These are phyloP conservation scores for Drosophila repletoides DNA, from an alignment of 1,140 invertebrate species.

Conservation along the genomic window DNA sequence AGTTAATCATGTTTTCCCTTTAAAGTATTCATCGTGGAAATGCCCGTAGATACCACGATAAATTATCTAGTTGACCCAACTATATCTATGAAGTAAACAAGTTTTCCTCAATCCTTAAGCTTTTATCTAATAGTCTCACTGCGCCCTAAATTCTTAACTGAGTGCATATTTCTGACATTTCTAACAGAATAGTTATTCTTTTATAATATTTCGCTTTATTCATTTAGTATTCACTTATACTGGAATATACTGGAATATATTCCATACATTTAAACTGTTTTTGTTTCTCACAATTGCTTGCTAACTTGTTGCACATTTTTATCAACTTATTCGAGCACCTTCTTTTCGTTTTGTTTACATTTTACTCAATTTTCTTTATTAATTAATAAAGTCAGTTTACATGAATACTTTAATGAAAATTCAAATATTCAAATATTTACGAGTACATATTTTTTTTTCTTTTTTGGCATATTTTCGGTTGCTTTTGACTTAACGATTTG, in stretches of 20 bases:
- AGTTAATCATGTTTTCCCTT: too few species aligned
- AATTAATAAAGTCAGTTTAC: constrained; percentile 13
- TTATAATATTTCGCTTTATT: constrained; percentile 24
- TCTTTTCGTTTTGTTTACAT: constrained; percentile 39
- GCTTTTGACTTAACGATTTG: constrained; percentile 68
- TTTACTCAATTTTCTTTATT: constrained; percentile 15
- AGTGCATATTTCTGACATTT: constrained; percentile 9
- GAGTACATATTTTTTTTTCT: constrained; percentile 47
- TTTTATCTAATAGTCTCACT: constrained; percentile 44
- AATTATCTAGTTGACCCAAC: constrained; percentile 35
- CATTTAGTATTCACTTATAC: constrained; percentile 14
- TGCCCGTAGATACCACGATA: too few species aligned
- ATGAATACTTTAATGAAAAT: constrained; percentile 18
- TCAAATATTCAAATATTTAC: constrained; percentile 25
- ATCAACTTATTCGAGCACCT: constrained; percentile 54
- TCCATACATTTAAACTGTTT: constrained; percentile 16
- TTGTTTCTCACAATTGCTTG: constrained; percentile 55
- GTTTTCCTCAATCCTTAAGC: constrained; percentile 38
- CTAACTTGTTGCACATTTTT: constrained; percentile 59
- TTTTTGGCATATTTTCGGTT: constrained; percentile 75
- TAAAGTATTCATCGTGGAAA: too few species aligned
- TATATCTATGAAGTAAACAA: constrained; percentile 46
- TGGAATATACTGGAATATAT: not conserved
- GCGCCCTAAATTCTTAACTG: constrained; percentile 29
- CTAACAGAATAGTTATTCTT: constrained; percentile 19